phyloP scores from a whole-genome alignment of 2,797 vertebrate species.

The Lithobates pipiens region DNA sequence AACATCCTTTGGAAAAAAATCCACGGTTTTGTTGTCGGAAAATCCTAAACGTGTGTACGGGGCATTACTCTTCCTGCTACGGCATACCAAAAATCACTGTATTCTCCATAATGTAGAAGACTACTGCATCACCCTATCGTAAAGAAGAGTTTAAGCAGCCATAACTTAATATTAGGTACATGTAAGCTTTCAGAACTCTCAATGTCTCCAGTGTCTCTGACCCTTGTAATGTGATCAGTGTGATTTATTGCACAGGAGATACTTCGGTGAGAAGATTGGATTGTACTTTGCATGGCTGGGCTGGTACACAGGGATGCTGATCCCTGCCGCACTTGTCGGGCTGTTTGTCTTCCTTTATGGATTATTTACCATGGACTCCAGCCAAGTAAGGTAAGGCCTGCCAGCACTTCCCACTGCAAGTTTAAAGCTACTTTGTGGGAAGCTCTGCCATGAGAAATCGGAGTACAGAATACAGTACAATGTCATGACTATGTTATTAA shows the following conservation, averaged over 20 bases:
- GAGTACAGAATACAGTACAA: no score
- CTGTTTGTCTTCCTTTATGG: conserved; percentile 98
- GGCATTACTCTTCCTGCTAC: no score
- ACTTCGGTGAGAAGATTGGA: conserved; percentile 98
- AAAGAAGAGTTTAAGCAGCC: no score
- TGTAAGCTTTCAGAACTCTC: not conserved
- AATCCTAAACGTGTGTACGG: no score
- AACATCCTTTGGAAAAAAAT: no score
- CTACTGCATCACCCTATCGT: no score
- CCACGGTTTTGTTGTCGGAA: no score
- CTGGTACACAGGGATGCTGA: conserved; percentile 98
- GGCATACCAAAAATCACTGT: no score
- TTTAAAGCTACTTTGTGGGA: not conserved
- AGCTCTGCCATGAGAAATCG: no score
- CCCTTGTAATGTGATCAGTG: not conserved
- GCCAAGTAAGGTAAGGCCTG: conserved; percentile 92
- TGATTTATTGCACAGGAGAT: conserved; percentile 78
- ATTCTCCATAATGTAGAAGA: no score
- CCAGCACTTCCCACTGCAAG: not conserved
- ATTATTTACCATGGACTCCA: conserved; percentile 96
- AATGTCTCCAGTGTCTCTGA: not conserved
- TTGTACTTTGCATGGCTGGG: conserved; percentile 98
- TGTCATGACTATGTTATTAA: no score
- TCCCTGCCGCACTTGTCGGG: conserved; percentile 94
- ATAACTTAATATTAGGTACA: no score